These are phyloP conservation scores for Neoascia interrupta DNA, from an alignment of 2,888 invertebrate genomes.

Conservation along the genomic window DNA sequence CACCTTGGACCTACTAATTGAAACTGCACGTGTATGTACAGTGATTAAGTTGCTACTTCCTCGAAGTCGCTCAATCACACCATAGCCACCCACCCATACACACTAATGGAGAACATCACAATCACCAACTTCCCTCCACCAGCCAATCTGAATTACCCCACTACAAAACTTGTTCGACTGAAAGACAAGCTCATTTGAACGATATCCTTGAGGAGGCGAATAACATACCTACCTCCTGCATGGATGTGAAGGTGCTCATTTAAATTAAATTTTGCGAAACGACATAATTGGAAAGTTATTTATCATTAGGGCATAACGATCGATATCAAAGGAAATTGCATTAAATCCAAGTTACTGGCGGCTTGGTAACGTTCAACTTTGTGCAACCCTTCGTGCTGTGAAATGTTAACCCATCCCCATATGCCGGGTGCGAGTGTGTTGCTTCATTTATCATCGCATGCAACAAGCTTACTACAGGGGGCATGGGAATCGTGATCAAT, in stretches of 20 bases:
- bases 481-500: conserved; percentile 8
- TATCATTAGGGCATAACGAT: conserved; percentile 32
- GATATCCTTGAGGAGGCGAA: not conserved
- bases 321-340: conserved; percentile 55
- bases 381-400: conserved; percentile 8
- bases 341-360: conserved; percentile 43
- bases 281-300: conserved; percentile 58
- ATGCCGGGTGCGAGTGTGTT: no score
- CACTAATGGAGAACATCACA: not conserved
- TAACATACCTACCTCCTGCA: no score
- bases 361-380: conserved; percentile 2
- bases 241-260: conserved; percentile 16
- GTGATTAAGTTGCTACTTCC: not conserved
- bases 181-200: conserved; percentile 17
- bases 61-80: not conserved
- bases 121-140: not conserved
- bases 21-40: not conserved
- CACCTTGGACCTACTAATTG: conserved; percentile 7
- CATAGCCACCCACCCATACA: not conserved
- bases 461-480: conserved; percentile 24
- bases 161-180: no score
- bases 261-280: conserved; percentile 51
- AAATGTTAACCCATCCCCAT: not conserved
- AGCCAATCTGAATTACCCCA: no score
- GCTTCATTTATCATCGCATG: conserved; percentile 24